These are phyloP conservation scores for Nomada fucata DNA, from an alignment of 2,888 invertebrate genomes.

Conservation along the genomic window DNA sequence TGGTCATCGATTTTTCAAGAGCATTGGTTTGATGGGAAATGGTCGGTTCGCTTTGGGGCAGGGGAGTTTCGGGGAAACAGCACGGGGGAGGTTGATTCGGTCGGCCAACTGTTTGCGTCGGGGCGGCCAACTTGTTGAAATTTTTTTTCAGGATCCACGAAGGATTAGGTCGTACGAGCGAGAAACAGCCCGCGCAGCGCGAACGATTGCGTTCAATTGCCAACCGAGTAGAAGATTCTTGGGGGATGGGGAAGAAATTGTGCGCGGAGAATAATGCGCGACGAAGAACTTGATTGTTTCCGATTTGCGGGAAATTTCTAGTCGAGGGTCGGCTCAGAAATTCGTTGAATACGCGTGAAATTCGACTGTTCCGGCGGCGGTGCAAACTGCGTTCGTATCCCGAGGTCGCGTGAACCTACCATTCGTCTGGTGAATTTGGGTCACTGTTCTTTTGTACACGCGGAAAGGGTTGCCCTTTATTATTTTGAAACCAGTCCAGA, in stretches of 20 bases:
- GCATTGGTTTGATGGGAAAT: slow-evolving; percentile 11
- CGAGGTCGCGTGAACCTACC: slow-evolving; percentile 42
- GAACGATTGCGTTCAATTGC: too few species aligned
- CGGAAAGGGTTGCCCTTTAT: slow-evolving; percentile 64
- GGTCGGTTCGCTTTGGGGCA: neutral
- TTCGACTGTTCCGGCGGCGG: neutral
- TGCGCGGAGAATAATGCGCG: neutral
- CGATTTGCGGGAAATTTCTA: neutral
- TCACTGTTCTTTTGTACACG: slow-evolving; percentile 60
- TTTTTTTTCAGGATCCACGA: too few species aligned
- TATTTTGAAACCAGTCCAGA: slow-evolving; percentile 62
- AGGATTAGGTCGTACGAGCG: too few species aligned
- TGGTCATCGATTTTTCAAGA: slow-evolving; percentile 21
- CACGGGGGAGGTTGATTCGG: too few species aligned
- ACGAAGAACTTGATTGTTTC: neutral
- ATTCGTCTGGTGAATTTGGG: slow-evolving; percentile 58
- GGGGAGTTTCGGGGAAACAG: neutral
- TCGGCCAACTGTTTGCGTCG: too few species aligned
- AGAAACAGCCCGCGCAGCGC: too few species aligned
- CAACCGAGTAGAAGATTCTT: too few species aligned
- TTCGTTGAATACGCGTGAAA: neutral
- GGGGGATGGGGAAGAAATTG: neutral
- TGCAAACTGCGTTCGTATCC: slow-evolving; percentile 34
- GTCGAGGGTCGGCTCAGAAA: neutral
- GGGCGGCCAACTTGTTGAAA: too few species aligned